These are phyloP conservation scores for Notamacropus eugenii DNA, from an alignment of 2,797 vertebrate species.

Conservation along the genomic window DNA sequence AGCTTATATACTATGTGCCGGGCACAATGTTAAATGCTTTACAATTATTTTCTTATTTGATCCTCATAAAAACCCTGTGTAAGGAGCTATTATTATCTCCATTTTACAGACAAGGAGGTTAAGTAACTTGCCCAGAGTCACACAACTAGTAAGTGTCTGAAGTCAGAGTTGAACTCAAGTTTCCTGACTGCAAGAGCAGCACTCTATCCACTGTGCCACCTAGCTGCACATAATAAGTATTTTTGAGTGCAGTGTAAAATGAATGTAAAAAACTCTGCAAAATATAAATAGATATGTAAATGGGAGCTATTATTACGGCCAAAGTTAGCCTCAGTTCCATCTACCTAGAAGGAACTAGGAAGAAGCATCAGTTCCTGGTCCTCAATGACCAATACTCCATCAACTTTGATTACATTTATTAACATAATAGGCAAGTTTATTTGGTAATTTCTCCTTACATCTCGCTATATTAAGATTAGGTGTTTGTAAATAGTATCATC, in stretches of 20 bases:
- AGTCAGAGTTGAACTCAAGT: background rate
- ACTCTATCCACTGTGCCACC: background rate
- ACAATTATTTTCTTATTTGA: background rate
- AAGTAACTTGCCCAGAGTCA: background rate
- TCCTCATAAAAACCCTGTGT: background rate
- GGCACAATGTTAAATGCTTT: too few relatives aligned
- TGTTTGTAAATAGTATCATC: conserved; percentile 13
- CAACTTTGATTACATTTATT: conserved; percentile 43
- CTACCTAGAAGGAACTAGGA: background rate
- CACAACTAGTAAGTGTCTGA: background rate
- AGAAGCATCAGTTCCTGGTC: background rate
- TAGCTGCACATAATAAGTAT: background rate
- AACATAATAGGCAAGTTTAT: conserved; percentile 25
- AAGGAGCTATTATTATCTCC: background rate
- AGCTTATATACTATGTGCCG: background rate
- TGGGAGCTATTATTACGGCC: background rate
- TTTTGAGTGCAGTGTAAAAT: background rate
- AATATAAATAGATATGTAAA: background rate
- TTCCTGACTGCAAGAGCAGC: background rate
- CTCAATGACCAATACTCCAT: background rate
- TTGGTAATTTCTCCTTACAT: background rate
- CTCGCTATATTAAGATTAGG: conserved; percentile 21
- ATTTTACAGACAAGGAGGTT: background rate
- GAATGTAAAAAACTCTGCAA: background rate
- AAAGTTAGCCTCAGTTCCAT: background rate